Percentiles rank a stretch among this genome's conserved stretches.
Conservation (phyloP, 2,888 invertebrate species). For the Carcina quercana region DNA sequence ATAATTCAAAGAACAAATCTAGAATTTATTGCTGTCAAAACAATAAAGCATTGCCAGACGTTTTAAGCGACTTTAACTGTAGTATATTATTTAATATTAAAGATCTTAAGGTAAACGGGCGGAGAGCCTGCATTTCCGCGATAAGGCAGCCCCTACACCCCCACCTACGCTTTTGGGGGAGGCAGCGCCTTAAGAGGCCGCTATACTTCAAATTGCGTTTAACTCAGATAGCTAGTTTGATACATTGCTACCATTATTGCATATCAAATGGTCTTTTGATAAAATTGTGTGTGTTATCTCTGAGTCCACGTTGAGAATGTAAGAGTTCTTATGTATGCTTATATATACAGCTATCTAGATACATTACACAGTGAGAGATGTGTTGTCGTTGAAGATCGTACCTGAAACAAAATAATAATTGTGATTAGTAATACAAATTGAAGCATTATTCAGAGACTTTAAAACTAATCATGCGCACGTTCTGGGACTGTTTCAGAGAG, state of each 20-base stretch:
- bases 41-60: constrained; percentile 45
- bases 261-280: constrained; percentile 61
- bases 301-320: no score
- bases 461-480: no score
- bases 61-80: constrained; percentile 60
- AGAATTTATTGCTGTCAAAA: constrained; percentile 4
- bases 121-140: constrained; percentile 70
- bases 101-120: constrained; percentile 71
- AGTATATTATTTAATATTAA: constrained; percentile 73
- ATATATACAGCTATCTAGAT: constrained; percentile 22
- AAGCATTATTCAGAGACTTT: no score
- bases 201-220: constrained; percentile 73
- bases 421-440: no score
- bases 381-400: constrained; percentile 25
- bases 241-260: constrained; percentile 69
- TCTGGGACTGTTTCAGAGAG: no score
- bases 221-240: constrained; percentile 71
- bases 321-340: no score
- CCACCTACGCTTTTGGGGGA: constrained; percentile 43
- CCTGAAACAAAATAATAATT: constrained; percentile 35
- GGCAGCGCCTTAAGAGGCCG: constrained; percentile 58
- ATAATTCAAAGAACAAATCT: constrained; percentile 4
- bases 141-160: constrained; percentile 55
- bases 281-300: constrained; percentile 47
- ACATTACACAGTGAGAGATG: constrained; percentile 16